Conservation (phyloP, 2,113 vertebrate species). For the Ptyas mucosa region DNA sequence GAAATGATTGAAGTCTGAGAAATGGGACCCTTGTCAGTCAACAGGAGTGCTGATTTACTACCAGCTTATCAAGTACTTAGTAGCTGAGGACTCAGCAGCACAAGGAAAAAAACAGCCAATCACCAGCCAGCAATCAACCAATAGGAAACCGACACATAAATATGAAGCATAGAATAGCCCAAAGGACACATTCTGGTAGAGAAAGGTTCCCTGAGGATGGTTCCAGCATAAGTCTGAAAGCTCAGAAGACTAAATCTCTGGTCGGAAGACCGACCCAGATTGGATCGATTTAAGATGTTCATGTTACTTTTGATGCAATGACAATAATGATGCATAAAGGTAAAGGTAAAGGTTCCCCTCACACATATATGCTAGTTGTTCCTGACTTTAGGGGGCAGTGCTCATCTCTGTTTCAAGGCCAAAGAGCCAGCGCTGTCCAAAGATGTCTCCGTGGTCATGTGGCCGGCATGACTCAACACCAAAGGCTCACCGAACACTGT, state of each 20-base stretch:
- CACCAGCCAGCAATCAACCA: neutral
- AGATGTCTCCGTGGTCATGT: no score
- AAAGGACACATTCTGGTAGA: neutral
- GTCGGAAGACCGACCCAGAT: neutral
- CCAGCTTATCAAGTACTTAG: neutral
- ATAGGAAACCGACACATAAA: neutral
- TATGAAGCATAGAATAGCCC: neutral
- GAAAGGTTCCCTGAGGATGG: neutral
- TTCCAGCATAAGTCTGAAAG: neutral
- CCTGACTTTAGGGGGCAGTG: no score
- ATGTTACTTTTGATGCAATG: neutral
- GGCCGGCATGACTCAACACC: no score
- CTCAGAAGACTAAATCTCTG: neutral
- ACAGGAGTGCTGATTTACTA: neutral
- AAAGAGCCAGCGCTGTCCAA: no score
- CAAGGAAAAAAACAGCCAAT: neutral
- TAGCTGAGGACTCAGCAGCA: neutral
- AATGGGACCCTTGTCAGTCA: neutral
- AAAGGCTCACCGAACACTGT: no score
- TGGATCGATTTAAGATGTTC: neutral
- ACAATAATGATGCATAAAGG: neutral
- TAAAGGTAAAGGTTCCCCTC: no score
- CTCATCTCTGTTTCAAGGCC: no score
- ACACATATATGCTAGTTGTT: no score
- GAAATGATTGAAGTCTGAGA: neutral